A percentile compares a stretch with the other conserved stretches of the same genome.
Evolutionary conservation across 2,113 vertebrate species (phyloP).

Genomic region (Callopanchax toddi): DNA sequence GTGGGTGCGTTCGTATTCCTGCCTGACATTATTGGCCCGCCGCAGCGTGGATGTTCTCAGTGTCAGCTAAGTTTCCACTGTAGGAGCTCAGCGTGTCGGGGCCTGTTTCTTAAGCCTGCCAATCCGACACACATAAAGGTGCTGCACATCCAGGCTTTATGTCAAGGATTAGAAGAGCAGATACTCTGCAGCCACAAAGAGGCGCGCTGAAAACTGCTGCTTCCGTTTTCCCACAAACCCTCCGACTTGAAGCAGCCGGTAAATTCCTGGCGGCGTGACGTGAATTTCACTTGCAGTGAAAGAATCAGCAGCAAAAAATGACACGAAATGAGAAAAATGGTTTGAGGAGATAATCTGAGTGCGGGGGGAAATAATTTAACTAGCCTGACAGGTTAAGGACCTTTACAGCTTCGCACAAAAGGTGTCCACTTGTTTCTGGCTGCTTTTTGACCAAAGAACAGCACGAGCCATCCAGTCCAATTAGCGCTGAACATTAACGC

Average conservation of each 20-base stretch:
- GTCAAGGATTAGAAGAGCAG: constrained; percentile 75
- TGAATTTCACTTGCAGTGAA: constrained; percentile 23
- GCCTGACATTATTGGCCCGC: constrained; percentile 47
- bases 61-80: constrained; percentile 71
- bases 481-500: constrained; percentile 46
- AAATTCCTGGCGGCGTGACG: constrained; percentile 39
- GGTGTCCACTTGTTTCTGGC: constrained; percentile 50
- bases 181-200: constrained; percentile 68
- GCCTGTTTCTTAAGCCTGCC: constrained; percentile 69
- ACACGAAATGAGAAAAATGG: constrained; percentile 14
- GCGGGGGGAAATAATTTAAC: constrained; percentile 43
- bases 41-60: constrained; percentile 55
- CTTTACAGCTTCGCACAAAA: constrained; percentile 49
- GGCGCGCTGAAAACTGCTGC: constrained; percentile 53
- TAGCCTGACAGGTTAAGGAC: constrained; percentile 58
- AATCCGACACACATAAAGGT: constrained; percentile 75
- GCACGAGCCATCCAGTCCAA: constrained; percentile 67
- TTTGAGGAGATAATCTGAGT: constrained; percentile 46
- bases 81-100: constrained; percentile 60
- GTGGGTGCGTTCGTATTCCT: constrained; percentile 33
- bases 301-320: constrained; percentile 3
- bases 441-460: constrained; percentile 63
- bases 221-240: constrained; percentile 64
- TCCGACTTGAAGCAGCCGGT: constrained; percentile 27
- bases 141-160: constrained; percentile 79